These are phyloP conservation scores for Recurvirostra avosetta DNA, from an alignment of 2,113 vertebrate genomes.

Conservation along the genomic window DNA sequence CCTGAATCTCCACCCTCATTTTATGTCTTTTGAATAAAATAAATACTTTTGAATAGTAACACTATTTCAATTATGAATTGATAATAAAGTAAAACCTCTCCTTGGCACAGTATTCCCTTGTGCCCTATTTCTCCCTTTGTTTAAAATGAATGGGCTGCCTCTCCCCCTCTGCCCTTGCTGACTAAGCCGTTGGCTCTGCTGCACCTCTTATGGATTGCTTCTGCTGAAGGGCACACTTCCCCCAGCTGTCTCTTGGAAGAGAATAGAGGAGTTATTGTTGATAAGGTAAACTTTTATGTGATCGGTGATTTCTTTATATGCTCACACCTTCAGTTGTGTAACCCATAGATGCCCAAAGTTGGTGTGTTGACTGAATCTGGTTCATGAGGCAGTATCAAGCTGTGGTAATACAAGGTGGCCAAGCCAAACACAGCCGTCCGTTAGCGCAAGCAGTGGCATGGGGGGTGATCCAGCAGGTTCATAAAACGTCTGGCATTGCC, in stretches of 20 bases:
- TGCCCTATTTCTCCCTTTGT: neutral
- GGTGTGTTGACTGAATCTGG: neutral
- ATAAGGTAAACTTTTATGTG: neutral
- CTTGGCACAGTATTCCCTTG: neutral
- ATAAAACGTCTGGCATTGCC: neutral
- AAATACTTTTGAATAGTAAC: neutral
- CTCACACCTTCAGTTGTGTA: neutral
- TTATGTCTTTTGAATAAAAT: neutral
- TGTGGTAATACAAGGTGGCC: neutral
- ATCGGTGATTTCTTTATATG: neutral
- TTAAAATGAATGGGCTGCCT: neutral
- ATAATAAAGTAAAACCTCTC: neutral
- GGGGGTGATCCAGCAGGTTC: neutral
- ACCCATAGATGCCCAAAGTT: neutral
- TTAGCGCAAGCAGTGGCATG: neutral
- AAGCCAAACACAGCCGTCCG: accelerated
- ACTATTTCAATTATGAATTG: neutral
- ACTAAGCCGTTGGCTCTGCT: neutral
- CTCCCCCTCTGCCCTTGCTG: neutral
- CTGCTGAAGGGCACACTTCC: neutral
- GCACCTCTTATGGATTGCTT: neutral
- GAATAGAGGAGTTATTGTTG: neutral
- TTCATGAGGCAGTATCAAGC: neutral
- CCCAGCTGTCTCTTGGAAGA: neutral
- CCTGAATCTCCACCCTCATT: neutral